Base-by-base conservation (phyloP, 1,140 invertebrate species). In the Trachymyrmex septentrionalis region DNA sequence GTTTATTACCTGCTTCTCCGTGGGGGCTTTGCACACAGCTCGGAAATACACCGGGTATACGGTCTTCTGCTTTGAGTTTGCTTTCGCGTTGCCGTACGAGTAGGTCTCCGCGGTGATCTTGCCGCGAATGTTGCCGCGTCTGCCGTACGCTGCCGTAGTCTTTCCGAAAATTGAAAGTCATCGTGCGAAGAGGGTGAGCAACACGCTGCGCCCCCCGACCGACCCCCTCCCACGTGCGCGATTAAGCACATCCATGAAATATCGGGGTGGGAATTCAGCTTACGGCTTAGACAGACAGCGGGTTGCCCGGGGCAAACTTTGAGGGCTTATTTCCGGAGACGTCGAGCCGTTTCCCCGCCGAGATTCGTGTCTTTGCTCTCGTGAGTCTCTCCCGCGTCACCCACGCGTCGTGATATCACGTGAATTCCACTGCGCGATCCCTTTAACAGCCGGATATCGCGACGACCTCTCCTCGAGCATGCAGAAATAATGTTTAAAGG, bases 1-100 rank as follows among this genome's bases (percentile, higher is more conserved):
- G 92, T 93, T 93, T 93, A 93, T 94, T 93, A 93, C 93, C 88
- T 78, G 81, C 77, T 90, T 91, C 88, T 92, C 87, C 77, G 69
- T 86, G 76, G 85, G 63, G 88, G 86, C 87, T 92, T 91, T 86
- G 86, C 92, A 87, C 92, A 87, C 78, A 92, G 87, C 86, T 89
- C 86, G 89, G 90, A 92, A 92, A 92, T 92, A 92, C 88, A 91
- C 85, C 75, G 80, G 71, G 87, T 90, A 27, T 27, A 91, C 86
- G 66, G 50, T 61, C 61, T 44, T 72, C 63, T 71, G 72, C 76
- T 48, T 77, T 80, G 76, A 86, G 80, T 75, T 85, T 57, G 75
- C 92, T 92, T 88, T 90, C 92, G 63, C 88, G 69, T 88, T 87
- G 34, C 76, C 72, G n/a, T n/a, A n/a, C n/a, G 72, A n/a, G 67